A percentile compares a stretch with the other conserved stretches of the same genome.
Evolutionary conservation across 2,113 vertebrate species (phyloP).

Genomic region (Malaclemys terrapin): DNA sequence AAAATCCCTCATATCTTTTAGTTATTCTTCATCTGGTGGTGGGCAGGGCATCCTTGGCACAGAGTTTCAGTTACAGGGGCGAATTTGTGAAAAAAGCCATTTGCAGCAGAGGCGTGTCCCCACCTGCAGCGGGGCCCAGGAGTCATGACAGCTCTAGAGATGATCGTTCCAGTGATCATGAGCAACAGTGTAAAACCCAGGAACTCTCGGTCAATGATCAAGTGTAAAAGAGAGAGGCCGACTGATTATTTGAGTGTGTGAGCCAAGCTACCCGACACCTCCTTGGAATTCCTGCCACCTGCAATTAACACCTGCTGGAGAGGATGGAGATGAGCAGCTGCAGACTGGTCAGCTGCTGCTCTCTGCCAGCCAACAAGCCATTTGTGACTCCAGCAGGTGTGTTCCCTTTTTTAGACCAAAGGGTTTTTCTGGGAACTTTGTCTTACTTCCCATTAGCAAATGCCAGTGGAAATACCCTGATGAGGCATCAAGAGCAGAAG

Average conservation of each 20-base stretch:
- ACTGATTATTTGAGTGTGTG: rapidly evolving
- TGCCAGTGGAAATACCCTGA: constrained; percentile 7
- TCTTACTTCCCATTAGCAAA: constrained; percentile 35
- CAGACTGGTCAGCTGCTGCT: not conserved
- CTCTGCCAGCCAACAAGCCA: not conserved
- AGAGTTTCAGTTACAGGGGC: not conserved
- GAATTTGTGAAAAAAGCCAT: not conserved
- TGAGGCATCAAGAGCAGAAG: not conserved
- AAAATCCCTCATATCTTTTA: not conserved
- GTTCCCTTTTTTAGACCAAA: constrained; percentile 48
- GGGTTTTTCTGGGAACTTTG: not conserved
- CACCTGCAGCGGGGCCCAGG: not conserved
- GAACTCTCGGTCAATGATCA: rapidly evolving
- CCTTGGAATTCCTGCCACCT: not conserved
- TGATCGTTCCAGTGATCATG: not conserved
- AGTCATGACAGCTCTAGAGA: not conserved
- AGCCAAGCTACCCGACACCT: rapidly evolving
- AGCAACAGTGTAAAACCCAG: not conserved
- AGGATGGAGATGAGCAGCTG: not conserved
- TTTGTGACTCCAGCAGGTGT: not conserved
- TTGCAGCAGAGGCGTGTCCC: not conserved
- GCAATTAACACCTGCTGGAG: not conserved
- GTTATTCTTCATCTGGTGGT: not conserved
- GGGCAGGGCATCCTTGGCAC: not conserved
- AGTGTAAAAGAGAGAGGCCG: rapidly evolving